Base-by-base conservation (phyloP, 2,888 invertebrate species). In the Abrostola tripartita region DNA sequence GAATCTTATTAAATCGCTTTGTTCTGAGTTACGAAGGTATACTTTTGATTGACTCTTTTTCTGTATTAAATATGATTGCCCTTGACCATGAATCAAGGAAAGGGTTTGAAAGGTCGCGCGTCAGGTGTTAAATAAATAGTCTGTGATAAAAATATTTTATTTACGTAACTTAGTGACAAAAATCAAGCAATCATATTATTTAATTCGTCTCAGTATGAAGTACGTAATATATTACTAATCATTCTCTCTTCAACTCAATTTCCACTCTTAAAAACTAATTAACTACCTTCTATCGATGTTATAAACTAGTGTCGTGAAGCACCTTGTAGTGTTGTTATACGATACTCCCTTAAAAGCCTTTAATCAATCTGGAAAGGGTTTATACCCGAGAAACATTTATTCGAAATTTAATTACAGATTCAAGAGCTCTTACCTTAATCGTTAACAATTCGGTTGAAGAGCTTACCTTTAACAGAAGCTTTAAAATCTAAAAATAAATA, bases 401-500 rank as follows among this genome's bases (percentile, higher is more conserved):
- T 61, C 49, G 8, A 63, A 67, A 67, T 73, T 70, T 65, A 75
- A 64, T 74, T 51, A 59, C 37, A 38, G 55, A 55, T 63, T 60
- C 54, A 54, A 61, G 24, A 55, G 50, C 41, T 47, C 36, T 65
- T 47, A 47, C 44, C 14, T 24, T 47, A 47, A 47, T 47, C 44
- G 42, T 41, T 57, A 68, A 59, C 73, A 69, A 65, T 74, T 70
- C 57, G 52, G 68, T 65, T 67, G 24, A 24, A 24, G 24, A 24
- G 24, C 24, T 24, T 60, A 47, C 56, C 64, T 57, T 62, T 68
- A 63, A 56, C 36, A 53, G 68, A 56, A 65, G 47, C 53, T 57
- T 59, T 41, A 58, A 68, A 71, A 65, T 70, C 56, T 61, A 49
- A 68, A 71, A 71, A 74, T 76, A 76, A 79, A 73, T 71, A 77